phyloP scores from a whole-genome alignment of 2,113 vertebrate species.

The Ahaetulla prasina region DNA sequence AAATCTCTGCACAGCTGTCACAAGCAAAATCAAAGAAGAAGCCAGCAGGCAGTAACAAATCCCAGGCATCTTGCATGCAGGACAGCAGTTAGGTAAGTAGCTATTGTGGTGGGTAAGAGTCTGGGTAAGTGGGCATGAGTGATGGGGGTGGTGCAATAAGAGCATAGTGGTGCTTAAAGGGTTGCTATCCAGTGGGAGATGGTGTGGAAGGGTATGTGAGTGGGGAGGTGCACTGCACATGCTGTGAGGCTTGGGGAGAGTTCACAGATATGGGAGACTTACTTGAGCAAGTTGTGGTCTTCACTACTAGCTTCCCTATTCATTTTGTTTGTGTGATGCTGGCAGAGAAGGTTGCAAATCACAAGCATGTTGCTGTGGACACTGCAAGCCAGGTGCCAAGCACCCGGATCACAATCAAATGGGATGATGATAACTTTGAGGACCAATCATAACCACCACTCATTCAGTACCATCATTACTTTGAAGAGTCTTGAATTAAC shows the following conservation, averaged over 20 bases:
- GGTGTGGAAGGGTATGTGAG: neutral
- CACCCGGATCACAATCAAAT: neutral
- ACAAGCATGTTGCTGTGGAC: neutral
- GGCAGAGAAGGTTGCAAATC: neutral
- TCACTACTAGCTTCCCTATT: neutral
- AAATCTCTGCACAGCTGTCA: neutral
- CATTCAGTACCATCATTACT: neutral
- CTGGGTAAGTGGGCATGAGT: neutral
- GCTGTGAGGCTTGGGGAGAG: neutral
- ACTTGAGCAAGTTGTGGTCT: neutral
- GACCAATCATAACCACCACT: neutral
- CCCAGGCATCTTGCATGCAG: neutral
- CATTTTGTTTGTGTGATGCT: neutral
- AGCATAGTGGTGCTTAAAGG: neutral
- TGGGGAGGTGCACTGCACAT: neutral
- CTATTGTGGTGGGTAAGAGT: neutral
- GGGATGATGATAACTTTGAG: neutral
- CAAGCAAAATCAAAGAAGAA: neutral
- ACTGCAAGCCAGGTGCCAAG: neutral
- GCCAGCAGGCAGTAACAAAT: neutral
- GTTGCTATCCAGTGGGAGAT: neutral
- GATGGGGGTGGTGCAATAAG: neutral
- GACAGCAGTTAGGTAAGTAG: neutral
- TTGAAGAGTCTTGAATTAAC: neutral
- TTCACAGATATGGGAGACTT: neutral